These are phyloP conservation scores for Xenopus laevis DNA, from an alignment of 2,113 vertebrate genomes.

Conservation along the genomic window DNA sequence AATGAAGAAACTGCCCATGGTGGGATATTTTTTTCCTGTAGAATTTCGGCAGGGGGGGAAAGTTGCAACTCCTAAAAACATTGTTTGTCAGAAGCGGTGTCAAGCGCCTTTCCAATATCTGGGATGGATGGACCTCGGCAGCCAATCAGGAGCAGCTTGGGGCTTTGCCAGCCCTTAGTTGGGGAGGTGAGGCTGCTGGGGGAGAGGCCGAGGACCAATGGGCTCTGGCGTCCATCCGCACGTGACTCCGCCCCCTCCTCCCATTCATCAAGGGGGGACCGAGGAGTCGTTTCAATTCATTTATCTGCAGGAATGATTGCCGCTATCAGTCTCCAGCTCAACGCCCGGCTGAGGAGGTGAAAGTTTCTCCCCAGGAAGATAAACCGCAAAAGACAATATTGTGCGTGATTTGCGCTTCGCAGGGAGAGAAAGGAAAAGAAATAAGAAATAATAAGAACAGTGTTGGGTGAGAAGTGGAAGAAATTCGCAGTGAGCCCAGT, in stretches of 20 bases:
- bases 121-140: conserved; percentile 88
- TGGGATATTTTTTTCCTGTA: conserved; percentile 31
- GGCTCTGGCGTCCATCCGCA: conserved; percentile 59
- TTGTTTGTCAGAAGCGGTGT: conserved; percentile 78
- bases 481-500: conserved; percentile 55
- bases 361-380: conserved; percentile 99
- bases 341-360: conserved; percentile 98
- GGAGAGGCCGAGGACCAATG: conserved; percentile 76
- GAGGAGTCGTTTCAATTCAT: conserved; percentile 99
- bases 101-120: conserved; percentile 85
- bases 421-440: conserved; percentile 24
- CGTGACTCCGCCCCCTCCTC: conserved; percentile 84
- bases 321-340: conserved; percentile 99
- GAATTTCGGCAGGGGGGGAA: conserved; percentile 51
- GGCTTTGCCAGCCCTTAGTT: conserved; percentile 79
- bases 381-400: conserved; percentile 99
- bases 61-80: conserved; percentile 75
- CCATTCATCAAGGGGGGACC: conserved; percentile 98
- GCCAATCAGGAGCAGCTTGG: conserved; percentile 80
- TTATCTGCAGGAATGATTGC: conserved; percentile 99
- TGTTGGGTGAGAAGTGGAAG: conserved; percentile 13
- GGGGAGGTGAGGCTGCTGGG: conserved; percentile 77
- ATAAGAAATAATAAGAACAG: background rate
- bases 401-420: conserved; percentile 83
- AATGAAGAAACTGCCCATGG: conserved; percentile 30